These are phyloP conservation scores for Hyposmocoma kahamanoa DNA, from an alignment of 1,140 invertebrate genomes.

Conservation along the genomic window DNA sequence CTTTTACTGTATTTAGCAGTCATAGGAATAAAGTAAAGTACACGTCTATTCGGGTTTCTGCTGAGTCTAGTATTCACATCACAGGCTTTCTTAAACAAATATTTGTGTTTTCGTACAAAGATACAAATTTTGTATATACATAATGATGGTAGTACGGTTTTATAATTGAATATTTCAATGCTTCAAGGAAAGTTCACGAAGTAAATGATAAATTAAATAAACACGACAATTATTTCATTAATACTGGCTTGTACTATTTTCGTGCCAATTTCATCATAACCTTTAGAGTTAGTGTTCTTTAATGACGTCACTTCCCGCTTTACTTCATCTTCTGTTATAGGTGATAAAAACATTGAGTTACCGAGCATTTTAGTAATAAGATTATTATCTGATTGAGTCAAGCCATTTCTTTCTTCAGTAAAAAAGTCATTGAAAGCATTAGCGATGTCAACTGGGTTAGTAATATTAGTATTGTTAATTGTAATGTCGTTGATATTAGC, in stretches of 20 bases:
- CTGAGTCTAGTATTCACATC: too few relatives aligned
- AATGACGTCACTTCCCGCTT: not conserved
- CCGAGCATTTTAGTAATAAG: not conserved
- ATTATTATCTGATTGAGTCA: not conserved
- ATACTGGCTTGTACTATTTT: not conserved
- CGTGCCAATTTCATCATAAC: slow-evolving; percentile 4
- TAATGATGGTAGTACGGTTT: not conserved
- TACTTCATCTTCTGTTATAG: not conserved
- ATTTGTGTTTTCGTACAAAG: too few relatives aligned
- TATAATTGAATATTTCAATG: slow-evolving; percentile 1
- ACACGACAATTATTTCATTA: not conserved
- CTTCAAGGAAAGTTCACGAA: not conserved
- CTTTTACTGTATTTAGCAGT: too few relatives aligned
- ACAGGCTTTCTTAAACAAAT: too few relatives aligned
- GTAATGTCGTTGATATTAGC: not conserved
- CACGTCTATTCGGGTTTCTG: too few relatives aligned
- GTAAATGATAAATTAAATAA: slow-evolving; percentile 1
- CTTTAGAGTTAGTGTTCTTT: slow-evolving; percentile 4
- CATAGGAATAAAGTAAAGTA: too few relatives aligned
- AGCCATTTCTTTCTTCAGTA: not conserved
- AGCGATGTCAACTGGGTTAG: not conserved
- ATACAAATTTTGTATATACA: too few relatives aligned
- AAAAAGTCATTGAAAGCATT: slow-evolving; percentile 4
- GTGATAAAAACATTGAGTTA: not conserved
- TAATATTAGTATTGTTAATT: not conserved